Base-by-base conservation (phyloP, 2,888 invertebrate species). In the Oscheius onirici region DNA sequence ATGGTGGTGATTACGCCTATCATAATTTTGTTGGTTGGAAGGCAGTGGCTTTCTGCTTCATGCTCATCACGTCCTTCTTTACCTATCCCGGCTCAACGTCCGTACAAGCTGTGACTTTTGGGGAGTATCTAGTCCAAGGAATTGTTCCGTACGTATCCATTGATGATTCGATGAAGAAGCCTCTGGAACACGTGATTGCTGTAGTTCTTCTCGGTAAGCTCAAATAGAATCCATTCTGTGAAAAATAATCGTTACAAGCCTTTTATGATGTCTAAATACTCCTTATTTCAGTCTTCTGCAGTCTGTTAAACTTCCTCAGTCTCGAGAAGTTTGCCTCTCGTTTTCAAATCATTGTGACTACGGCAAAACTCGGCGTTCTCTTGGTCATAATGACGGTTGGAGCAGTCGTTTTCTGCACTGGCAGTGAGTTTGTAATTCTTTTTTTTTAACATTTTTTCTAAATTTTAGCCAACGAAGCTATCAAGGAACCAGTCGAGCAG, bases 71-170 rank as follows among this genome's bases (percentile, higher is more conserved):
- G 3, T 43, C 41, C 5, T n/a, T 69, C 17, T 44, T 60, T n/a
- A 69, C 69, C 20, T 69, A 49, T 46, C 69, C 69, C 22, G 69
- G 49, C 5, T 60, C 60, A 17, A 61, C 69, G 10, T 49, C 69
- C 1, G 69, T 69, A 1, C 69, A 69, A 26, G 61, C 61, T 11
- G 17, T 52, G 6, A 60, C 69, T 17, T 60, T 69, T 22, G 69
- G 69, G 13, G 54, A 69, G 13, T 69, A 69, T 20, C 3, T 69
- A 77, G 79, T 77, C 6, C 67, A 72, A 20, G 79, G 79, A 22
- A 40, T 79, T 46, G 52, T 57, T 11, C 79, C 77, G 15, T 58
- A 74, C 11, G 71, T 73, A 67, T 41, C 51, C n/a, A 58, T 76
- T 22, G 76, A 75, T 6, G 15, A 51, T 0, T 73, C 73, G 11